Conservation (phyloP, 2,888 invertebrate species). For the Mesodorylaimus sp. region DNA sequence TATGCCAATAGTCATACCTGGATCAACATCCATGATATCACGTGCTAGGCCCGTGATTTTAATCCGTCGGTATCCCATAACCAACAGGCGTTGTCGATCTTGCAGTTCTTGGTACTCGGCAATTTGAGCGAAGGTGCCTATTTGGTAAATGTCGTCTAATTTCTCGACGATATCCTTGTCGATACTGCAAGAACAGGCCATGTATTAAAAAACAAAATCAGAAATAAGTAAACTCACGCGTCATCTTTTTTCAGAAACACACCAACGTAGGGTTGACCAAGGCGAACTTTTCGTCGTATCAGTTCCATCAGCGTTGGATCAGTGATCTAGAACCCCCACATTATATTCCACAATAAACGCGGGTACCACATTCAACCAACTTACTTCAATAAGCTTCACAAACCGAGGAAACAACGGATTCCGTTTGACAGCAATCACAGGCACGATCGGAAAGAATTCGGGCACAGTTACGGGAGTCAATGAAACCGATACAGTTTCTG, state of each 20-base stretch:
- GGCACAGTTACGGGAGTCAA: slow-evolving; percentile 81
- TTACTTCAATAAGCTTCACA: slow-evolving; percentile 84
- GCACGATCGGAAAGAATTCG: slow-evolving; percentile 86
- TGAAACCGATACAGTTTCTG: too few species aligned
- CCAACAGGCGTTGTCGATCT: slow-evolving; percentile 66
- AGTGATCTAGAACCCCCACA: slow-evolving; percentile 44
- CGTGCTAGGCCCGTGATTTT: neutral
- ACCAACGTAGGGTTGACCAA: slow-evolving; percentile 91
- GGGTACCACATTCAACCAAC: slow-evolving; percentile 7
- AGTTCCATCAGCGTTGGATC: slow-evolving; percentile 70
- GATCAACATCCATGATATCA: neutral
- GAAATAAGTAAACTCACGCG: slow-evolving; percentile 39
- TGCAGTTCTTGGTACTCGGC: slow-evolving; percentile 90
- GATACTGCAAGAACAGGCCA: slow-evolving; percentile 39
- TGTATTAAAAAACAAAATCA: neutral
- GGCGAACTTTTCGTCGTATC: slow-evolving; percentile 71
- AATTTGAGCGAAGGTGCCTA: slow-evolving; percentile 94
- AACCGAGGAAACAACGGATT: slow-evolving; percentile 95
- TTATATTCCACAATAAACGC: slow-evolving; percentile 4
- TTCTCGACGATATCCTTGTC: slow-evolving; percentile 64
- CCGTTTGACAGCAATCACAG: slow-evolving; percentile 74
- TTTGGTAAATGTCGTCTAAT: slow-evolving; percentile 62
- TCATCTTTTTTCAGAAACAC: slow-evolving; percentile 82
- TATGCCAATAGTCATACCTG: neutral
- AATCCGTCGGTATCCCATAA: slow-evolving; percentile 70